phyloP scores from a whole-genome alignment of 2,888 invertebrate species.

The Steinernema hermaphroditum region DNA sequence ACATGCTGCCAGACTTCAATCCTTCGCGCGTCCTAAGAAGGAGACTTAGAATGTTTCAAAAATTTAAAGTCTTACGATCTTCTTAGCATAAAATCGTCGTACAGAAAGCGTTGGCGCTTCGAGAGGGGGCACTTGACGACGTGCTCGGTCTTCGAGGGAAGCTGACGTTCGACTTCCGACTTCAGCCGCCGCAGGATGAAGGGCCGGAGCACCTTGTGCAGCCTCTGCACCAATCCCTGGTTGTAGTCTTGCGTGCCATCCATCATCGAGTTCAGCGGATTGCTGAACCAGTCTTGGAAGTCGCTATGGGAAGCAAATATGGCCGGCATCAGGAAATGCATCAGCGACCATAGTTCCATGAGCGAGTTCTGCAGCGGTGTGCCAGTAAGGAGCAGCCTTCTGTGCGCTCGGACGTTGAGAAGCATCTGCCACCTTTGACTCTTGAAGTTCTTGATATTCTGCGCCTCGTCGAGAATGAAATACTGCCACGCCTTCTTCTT shows the following conservation, averaged over 20 bases:
- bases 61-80: conserved; percentile 76
- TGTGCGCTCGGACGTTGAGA: conserved; percentile 88
- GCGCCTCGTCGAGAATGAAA: conserved; percentile 92
- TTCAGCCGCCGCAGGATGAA: conserved; percentile 89
- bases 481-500: conserved; percentile 97
- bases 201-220: conserved; percentile 85
- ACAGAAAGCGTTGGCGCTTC: conserved; percentile 90
- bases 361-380: conserved; percentile 93
- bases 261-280: conserved; percentile 93
- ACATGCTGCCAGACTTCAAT: conserved; percentile 85
- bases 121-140: conserved; percentile 89
- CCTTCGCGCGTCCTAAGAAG: conserved; percentile 83
- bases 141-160: conserved; percentile 95
- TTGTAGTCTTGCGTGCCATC: conserved; percentile 89
- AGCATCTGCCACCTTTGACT: conserved; percentile 97
- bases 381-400: conserved; percentile 83
- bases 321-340: conserved; percentile 97
- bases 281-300: conserved; percentile 96
- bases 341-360: conserved; percentile 94
- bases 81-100: conserved; percentile 98
- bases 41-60: not conserved
- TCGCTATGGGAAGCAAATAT: conserved; percentile 93
- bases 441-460: conserved; percentile 99
- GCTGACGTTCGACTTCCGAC: conserved; percentile 92
- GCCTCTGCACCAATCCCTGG: conserved; percentile 81